Conservation (phyloP, 2,113 vertebrate species). For the Andinoacara biseriatus region DNA sequence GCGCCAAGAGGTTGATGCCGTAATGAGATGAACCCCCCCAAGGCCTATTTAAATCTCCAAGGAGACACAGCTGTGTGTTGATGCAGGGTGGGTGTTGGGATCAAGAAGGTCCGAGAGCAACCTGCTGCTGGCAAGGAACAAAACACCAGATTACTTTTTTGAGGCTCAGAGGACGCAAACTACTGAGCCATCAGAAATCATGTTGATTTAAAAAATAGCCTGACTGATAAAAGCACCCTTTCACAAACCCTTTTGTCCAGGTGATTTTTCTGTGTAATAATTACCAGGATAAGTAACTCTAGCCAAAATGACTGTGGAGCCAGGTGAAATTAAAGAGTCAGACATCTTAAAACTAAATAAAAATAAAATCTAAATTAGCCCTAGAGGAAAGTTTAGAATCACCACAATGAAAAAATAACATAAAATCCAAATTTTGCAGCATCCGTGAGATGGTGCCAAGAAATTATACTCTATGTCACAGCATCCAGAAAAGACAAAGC, state of each 20-base stretch:
- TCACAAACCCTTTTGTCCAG: neutral
- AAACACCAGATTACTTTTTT: conserved; percentile 1
- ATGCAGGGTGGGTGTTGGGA: neutral
- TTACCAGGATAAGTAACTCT: neutral
- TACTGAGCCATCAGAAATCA: neutral
- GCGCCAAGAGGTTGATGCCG: neutral
- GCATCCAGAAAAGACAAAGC: too few species aligned
- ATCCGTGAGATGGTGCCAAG: too few species aligned
- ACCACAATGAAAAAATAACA: too few species aligned
- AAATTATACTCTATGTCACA: too few species aligned
- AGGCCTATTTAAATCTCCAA: conserved; percentile 15
- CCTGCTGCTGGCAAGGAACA: conserved; percentile 10
- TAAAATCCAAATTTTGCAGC: too few species aligned
- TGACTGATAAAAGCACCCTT: neutral
- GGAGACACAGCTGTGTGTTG: conserved; percentile 35
- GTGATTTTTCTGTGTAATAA: neutral
- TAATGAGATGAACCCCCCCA: conserved; percentile 31
- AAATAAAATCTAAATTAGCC: neutral
- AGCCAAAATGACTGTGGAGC: neutral
- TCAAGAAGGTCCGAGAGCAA: conserved; percentile 1
- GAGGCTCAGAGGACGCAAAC: neutral
- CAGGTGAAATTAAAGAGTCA: neutral
- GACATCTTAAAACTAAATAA: neutral
- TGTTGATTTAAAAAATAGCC: neutral
- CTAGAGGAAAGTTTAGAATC: accelerated